Base-by-base conservation (phyloP, 2,113 vertebrate species). In the Triplophysa dalaica region DNA sequence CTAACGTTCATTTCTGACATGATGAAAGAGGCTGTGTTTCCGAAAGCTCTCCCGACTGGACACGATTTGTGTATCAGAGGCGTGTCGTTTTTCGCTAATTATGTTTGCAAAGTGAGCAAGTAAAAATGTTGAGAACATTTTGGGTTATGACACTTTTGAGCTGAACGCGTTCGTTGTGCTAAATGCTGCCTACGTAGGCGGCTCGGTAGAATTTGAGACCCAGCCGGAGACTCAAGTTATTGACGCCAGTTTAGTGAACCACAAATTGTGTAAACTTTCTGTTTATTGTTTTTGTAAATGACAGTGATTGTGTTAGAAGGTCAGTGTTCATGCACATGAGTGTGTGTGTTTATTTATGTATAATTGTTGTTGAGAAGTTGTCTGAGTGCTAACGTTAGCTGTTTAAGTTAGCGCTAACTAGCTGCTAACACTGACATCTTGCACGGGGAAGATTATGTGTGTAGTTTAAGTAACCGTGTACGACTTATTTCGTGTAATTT, bases 1-100 rank as follows among this genome's bases (percentile, higher is more conserved):
- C 74, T 77, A 77, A 52, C 61, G 61, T 64, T 64, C 1, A 65
- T 76, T 65, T 76, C 22, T 76, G 24, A 33, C 8, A 52, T 38
- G 45, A 48, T 62, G 12, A 63, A 65, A 65, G 45, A 65, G 17
- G 48, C 26, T 54, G 41, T 43, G 72, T 22, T 65, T 54, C 12
- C 12, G 33, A 9, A 13, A 33, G 26, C 9, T 13, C 52, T 24
- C 5, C 43, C 9, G 2, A 14, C 1, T 62, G 24, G 8, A 50
- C 60, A 29, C 1, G 41, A 8, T 63, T 75, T 62, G n/a, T 8
- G 12, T 2, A 60, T 41, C 9, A 73, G 10, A 73, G n/a, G 54
- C n/a, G 54, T 21, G 50, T 19, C 13, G 14, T 52, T 52, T 38
- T 7, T 38, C 56, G 4, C 13, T 3, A 45, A 56, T 13, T 1